phyloP scores from a whole-genome alignment of 2,113 vertebrate genomes.

The Lipotes vexillifer region DNA sequence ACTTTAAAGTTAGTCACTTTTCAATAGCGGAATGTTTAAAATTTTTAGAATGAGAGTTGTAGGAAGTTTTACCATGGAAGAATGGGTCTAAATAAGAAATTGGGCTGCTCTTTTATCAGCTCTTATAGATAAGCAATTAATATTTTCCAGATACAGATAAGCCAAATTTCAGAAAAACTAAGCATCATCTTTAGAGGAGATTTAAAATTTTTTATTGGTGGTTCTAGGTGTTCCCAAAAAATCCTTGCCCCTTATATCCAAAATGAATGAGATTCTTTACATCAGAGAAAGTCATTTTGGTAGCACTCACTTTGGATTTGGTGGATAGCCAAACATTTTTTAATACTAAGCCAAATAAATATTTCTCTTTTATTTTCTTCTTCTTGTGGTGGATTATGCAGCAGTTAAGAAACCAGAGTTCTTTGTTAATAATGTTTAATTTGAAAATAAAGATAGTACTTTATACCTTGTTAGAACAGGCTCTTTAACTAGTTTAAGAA shows the following conservation, averaged over 20 bases:
- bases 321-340: not conserved
- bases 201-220: constrained; percentile 24
- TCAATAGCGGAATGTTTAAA: not conserved
- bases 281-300: constrained; percentile 1
- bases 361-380: not conserved
- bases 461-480: constrained; percentile 38
- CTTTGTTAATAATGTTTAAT: constrained; percentile 42
- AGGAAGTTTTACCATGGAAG: not conserved
- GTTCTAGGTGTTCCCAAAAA: not conserved
- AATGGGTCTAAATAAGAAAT: not conserved
- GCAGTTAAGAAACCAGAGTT: not conserved
- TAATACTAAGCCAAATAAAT: not conserved
- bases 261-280: not conserved
- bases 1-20: not conserved
- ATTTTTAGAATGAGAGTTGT: not conserved
- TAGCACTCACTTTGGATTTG: not conserved
- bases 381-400: not conserved
- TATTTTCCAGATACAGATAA: not conserved
- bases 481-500: constrained; percentile 86
- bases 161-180: constrained; percentile 14
- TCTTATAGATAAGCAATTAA: not conserved
- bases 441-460: not conserved
- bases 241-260: not conserved
- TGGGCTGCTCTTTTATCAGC: not conserved
- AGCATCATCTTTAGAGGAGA: not conserved